Percentiles rank a stretch among this genome's conserved stretches.
Evolutionary conservation across 2,797 vertebrate species (phyloP).

Genomic region (Steatocranus sp.): DNA sequence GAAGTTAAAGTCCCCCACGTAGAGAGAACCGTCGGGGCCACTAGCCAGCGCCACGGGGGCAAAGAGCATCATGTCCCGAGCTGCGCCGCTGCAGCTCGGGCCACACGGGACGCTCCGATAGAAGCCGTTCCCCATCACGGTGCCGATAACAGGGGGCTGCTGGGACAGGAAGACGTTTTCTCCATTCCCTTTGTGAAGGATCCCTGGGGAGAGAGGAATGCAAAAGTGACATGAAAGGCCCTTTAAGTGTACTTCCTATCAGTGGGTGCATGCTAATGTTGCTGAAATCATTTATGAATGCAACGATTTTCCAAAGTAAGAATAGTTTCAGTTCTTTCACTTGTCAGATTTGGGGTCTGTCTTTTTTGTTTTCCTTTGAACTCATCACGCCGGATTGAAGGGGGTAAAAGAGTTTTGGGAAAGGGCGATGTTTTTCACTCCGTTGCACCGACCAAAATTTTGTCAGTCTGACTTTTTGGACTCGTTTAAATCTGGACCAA

Average conservation of each 20-base stretch:
- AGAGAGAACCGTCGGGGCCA: slow-evolving; percentile 92
- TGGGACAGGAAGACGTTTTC: slow-evolving; percentile 96
- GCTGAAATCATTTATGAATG: not conserved
- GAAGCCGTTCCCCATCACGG: slow-evolving; percentile 93
- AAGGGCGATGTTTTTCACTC: not conserved
- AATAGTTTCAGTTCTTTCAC: not conserved
- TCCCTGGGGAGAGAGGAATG: slow-evolving; percentile 73
- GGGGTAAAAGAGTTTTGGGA: not conserved
- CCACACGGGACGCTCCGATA: slow-evolving; percentile 91
- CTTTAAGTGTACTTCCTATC: not conserved
- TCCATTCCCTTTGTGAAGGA: slow-evolving; percentile 95
- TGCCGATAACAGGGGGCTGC: slow-evolving; percentile 89
- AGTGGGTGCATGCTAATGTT: not conserved
- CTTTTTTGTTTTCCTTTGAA: not conserved
- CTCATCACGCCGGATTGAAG: not conserved
- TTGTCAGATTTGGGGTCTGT: not conserved
- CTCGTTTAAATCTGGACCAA: not conserved
- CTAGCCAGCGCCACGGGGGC: slow-evolving; percentile 91
- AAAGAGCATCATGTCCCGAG: slow-evolving; percentile 90
- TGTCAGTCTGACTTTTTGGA: not conserved
- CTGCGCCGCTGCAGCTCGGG: slow-evolving; percentile 86
- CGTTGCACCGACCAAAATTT: not conserved
- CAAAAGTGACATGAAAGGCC: not conserved
- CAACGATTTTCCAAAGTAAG: not conserved
- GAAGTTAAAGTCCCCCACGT: slow-evolving; percentile 96